Evolutionary conservation across 2,113 vertebrate species (phyloP).

Genomic region (Todiramphus saurophagus): DNA sequence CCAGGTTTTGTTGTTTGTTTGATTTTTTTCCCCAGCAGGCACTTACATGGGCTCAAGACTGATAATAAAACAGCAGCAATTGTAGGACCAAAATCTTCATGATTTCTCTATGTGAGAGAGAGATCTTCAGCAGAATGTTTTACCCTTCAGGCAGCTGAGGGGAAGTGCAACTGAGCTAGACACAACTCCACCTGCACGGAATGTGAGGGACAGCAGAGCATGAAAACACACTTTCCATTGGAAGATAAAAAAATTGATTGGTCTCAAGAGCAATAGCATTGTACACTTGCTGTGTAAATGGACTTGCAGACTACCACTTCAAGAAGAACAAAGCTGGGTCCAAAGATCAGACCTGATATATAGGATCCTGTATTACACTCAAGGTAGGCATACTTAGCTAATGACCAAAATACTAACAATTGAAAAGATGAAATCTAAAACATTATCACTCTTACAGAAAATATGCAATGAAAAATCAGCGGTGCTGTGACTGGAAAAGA

Average conservation of each 20-base stretch:
- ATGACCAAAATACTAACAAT: background rate
- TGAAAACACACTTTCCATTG: background rate
- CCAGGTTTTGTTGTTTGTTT: background rate
- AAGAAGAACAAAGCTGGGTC: background rate
- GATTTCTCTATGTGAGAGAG: background rate
- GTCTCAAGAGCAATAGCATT: background rate
- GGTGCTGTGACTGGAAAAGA: background rate
- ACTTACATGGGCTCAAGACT: background rate
- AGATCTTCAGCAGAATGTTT: background rate
- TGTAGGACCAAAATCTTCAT: background rate
- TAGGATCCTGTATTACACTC: background rate
- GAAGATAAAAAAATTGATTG: background rate
- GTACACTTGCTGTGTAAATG: background rate
- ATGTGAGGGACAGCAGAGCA: rapidly evolving
- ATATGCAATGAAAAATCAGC: background rate
- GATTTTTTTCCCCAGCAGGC: background rate
- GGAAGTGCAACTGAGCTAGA: background rate
- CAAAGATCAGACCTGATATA: background rate
- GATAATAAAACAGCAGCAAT: background rate
- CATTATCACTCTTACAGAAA: background rate
- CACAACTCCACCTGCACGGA: background rate
- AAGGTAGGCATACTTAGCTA: background rate
- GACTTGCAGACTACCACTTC: background rate
- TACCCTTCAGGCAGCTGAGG: background rate
- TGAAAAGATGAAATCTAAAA: background rate